phyloP scores from a whole-genome alignment of 2,888 invertebrate species.

The Perdita meconis region DNA sequence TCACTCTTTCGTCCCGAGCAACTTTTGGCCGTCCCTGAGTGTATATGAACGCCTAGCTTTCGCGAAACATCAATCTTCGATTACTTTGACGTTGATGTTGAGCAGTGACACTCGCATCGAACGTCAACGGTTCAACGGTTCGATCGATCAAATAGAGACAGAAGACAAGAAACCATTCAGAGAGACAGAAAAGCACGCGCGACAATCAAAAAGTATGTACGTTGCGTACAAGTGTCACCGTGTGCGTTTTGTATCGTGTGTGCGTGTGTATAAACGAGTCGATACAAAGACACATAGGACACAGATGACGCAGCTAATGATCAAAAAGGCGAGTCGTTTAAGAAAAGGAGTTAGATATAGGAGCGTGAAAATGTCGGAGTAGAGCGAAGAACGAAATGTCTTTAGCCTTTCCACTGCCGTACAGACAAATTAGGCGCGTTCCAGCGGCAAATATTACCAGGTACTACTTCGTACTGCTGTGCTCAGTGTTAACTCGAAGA shows the following conservation, averaged over 20 bases:
- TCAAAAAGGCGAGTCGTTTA: not conserved
- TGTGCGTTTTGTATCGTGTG: constrained; percentile 14
- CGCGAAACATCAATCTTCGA: too few species aligned
- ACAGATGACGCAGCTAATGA: not conserved
- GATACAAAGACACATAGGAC: not conserved
- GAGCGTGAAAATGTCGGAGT: not conserved
- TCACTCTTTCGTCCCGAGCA: too few species aligned
- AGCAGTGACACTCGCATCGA: not conserved
- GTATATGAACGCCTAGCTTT: too few species aligned
- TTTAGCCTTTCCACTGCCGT: constrained; percentile 8
- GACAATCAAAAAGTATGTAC: constrained; percentile 18
- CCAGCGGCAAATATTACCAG: too few species aligned
- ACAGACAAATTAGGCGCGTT: not conserved
- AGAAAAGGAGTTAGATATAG: not conserved
- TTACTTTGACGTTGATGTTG: too few species aligned
- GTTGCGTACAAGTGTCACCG: not conserved
- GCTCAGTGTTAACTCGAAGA: too few species aligned
- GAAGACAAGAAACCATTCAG: not conserved
- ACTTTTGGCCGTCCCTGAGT: too few species aligned
- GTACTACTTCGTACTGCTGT: too few species aligned
- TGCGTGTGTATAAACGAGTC: not conserved
- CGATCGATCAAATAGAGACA: not conserved
- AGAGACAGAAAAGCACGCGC: constrained; percentile 22
- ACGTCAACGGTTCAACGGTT: constrained; percentile 4
- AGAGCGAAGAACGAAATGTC: not conserved